Evolutionary conservation across 37 sponge, comb jelly and placozoan genomes (phyloP).

Genomic region (Eunapius fragilis): DNA sequence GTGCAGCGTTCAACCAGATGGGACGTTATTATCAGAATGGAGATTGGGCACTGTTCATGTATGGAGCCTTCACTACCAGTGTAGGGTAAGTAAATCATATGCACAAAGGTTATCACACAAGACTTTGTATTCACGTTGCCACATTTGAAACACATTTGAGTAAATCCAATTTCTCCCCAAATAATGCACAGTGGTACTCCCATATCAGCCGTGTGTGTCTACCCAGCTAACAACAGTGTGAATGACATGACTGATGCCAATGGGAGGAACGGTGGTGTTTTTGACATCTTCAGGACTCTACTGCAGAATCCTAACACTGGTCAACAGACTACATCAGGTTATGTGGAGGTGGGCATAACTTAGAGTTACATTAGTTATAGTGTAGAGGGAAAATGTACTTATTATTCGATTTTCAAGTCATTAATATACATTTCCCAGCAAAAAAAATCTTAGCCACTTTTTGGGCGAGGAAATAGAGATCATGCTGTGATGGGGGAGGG

Average conservation of each 20-base stretch:
- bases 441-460: too few relatives aligned
- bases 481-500: too few relatives aligned
- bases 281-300: background rate
- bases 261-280: background rate
- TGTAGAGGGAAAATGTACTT: too few relatives aligned
- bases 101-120: too few relatives aligned
- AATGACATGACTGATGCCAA: background rate
- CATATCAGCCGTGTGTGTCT: background rate
- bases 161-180: too few relatives aligned
- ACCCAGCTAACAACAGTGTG: background rate
- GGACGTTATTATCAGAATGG: background rate
- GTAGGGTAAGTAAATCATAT: background rate
- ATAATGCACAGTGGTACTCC: background rate
- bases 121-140: background rate
- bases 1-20: background rate
- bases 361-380: background rate
- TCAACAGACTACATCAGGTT: background rate
- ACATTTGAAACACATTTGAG: too few relatives aligned
- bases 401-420: too few relatives aligned
- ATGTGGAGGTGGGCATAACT: background rate
- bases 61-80: background rate
- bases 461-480: too few relatives aligned
- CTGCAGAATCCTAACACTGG: background rate
- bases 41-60: background rate
- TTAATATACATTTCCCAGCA: too few relatives aligned